Evolutionary conservation across 1,140 invertebrate species (phyloP), one percentile per base, ranked within the genome.

Genomic region (Homarus americanus): DNA sequence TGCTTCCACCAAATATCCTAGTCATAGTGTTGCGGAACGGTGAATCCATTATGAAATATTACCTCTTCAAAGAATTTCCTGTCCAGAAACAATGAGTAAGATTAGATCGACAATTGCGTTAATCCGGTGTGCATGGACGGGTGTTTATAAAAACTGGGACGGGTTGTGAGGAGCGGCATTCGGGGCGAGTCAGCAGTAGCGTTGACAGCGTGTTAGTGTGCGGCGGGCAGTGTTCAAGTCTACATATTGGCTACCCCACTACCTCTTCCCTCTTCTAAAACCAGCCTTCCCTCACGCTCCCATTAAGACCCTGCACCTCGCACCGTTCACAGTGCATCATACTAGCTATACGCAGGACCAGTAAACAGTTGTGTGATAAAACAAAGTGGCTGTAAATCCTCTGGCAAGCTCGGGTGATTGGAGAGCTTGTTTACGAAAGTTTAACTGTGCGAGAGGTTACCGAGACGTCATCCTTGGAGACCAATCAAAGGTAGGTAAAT

Each of bases 131-230:
- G 76, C 40, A 44, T 49, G 76, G n/a, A 41, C 17, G 76, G 28
- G 24, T 32, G 40, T 79, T 79, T 49, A 79, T 79, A 79, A 79
- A 79, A 79, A 79, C 40, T 79, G 76, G 76, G 76, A 79, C 40
- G 40, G 76, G 76, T 40, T 79, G 40, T 49, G 41, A 44, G 76
- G 76, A 49, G 76, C 76, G 44, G 76, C 76, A 79, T 79, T 79
- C 76, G 10, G 76, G 76, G 28, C 76, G 76, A 79, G 34, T 38
- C 76, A 49, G 76, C 76, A 79, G 76, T 79, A 28, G 63, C 17
- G 63, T 69, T 69, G 63, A 69, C 53, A 58, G 63, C 49, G 76
- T 79, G 40, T 44, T 24, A 17, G 76, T 40, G 76, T 24, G 76
- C 9, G 28, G 40, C 15, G 28, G 40, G n/a, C 24, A 4, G 40